A percentile compares a stretch with the other conserved stretches of the same genome.
Evolutionary conservation across 2,113 vertebrate species (phyloP).

Genomic region (Poicephalus meyeri): DNA sequence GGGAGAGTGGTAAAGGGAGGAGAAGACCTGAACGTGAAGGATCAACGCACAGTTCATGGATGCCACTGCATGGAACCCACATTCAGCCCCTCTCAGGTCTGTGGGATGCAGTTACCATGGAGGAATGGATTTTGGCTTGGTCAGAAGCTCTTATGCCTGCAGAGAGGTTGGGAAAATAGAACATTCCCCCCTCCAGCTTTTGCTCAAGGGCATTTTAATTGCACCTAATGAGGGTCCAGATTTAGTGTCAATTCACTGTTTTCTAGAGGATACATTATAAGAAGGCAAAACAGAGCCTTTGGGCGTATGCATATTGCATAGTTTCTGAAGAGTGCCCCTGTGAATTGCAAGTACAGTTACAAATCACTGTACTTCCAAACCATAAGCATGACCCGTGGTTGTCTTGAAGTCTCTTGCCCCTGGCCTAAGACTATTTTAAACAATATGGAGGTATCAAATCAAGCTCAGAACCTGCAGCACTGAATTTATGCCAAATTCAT

Average conservation of each 20-base stretch:
- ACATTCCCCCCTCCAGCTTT: background rate
- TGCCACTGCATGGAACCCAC: background rate
- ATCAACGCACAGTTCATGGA: background rate
- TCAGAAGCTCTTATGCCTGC: background rate
- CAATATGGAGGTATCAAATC: background rate
- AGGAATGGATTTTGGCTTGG: background rate
- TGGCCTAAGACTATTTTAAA: background rate
- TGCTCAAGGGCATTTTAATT: background rate
- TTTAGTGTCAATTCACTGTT: background rate
- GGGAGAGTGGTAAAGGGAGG: background rate
- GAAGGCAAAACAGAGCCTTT: background rate
- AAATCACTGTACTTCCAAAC: background rate
- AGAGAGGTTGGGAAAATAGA: background rate
- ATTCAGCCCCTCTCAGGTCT: rapidly evolving
- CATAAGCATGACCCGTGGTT: background rate
- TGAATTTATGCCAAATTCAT: background rate
- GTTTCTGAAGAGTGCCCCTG: background rate
- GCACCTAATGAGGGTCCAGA: background rate
- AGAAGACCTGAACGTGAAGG: rapidly evolving
- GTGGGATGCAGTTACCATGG: background rate
- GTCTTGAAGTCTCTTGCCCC: background rate
- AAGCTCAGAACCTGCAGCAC: background rate
- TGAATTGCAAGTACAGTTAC: background rate
- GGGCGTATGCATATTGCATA: background rate
- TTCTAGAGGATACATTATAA: background rate